phyloP scores from a whole-genome alignment of 2,888 invertebrate species.

The Drosophila macrospina region DNA sequence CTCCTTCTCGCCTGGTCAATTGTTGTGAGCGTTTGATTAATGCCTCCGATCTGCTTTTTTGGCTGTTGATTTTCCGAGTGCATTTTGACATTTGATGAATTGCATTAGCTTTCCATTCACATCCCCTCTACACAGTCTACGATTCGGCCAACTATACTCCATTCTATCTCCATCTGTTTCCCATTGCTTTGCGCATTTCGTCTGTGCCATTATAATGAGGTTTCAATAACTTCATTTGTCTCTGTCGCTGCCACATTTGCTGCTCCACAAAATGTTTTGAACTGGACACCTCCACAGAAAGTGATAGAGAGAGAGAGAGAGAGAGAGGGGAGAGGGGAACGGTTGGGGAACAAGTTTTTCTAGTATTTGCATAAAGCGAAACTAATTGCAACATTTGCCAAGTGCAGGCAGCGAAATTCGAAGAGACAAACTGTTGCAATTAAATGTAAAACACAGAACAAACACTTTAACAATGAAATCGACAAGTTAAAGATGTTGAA shows the following conservation, averaged over 20 bases:
- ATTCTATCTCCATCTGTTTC: constrained; percentile 40
- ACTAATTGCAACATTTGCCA: constrained; percentile 48
- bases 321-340: neutral
- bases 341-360: constrained; percentile 26
- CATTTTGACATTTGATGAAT: constrained; percentile 79
- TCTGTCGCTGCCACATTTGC: constrained; percentile 70
- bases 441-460: neutral
- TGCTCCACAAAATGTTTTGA: constrained; percentile 33
- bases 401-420: constrained; percentile 13
- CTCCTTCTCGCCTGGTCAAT: constrained; percentile 45
- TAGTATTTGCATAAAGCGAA: constrained; percentile 32
- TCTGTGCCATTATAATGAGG: constrained; percentile 72
- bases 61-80: constrained; percentile 75
- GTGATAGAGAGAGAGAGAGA: neutral
- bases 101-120: constrained; percentile 53
- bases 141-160: neutral
- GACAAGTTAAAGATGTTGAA: neutral
- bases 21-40: constrained; percentile 62
- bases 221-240: constrained; percentile 81
- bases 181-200: constrained; percentile 42
- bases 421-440: constrained; percentile 15
- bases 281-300: neutral
- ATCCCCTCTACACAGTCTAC: neutral
- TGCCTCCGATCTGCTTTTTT: constrained; percentile 60
- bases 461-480: neutral